These are phyloP conservation scores for Drosophila acutilabella DNA, from an alignment of 2,888 invertebrate species.

Conservation along the genomic window DNA sequence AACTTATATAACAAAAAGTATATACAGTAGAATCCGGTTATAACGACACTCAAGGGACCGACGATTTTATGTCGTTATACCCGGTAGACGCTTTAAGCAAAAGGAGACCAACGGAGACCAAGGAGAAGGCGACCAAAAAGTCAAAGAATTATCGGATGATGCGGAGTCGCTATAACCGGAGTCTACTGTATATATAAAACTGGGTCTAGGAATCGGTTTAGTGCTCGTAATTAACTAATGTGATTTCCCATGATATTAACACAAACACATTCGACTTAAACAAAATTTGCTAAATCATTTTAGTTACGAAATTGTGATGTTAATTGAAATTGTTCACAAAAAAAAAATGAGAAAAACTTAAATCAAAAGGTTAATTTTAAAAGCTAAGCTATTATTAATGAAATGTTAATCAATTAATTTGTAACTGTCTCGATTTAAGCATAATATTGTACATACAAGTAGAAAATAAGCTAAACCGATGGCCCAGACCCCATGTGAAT, in stretches of 20 bases:
- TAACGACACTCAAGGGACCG: too few species aligned
- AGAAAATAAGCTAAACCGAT: slow-evolving; percentile 30
- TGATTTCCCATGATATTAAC: slow-evolving; percentile 36
- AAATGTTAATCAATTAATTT: slow-evolving; percentile 15
- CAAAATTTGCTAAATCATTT: slow-evolving; percentile 13
- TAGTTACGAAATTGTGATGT: slow-evolving; percentile 18
- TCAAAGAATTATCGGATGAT: too few species aligned
- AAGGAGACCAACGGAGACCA: too few species aligned
- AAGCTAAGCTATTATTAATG: slow-evolving; percentile 33
- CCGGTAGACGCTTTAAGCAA: too few species aligned
- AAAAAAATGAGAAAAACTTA: slow-evolving; percentile 1
- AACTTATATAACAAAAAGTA: background rate
- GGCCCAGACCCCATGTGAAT: background rate
- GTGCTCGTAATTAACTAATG: slow-evolving; percentile 13
- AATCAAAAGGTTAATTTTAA: slow-evolving; percentile 14
- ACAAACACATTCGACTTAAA: slow-evolving; percentile 4
- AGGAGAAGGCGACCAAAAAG: too few species aligned
- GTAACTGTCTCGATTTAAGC: slow-evolving; percentile 10
- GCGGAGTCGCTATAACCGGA: too few species aligned
- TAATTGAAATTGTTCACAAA: slow-evolving; percentile 9
- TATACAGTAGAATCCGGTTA: too few species aligned
- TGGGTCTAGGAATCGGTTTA: slow-evolving; percentile 31
- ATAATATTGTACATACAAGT: slow-evolving; percentile 10
- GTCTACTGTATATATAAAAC: background rate
- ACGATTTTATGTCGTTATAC: too few species aligned